These are phyloP conservation scores for Phymatocera aterrima DNA, from an alignment of 2,888 invertebrate species.

Conservation along the genomic window DNA sequence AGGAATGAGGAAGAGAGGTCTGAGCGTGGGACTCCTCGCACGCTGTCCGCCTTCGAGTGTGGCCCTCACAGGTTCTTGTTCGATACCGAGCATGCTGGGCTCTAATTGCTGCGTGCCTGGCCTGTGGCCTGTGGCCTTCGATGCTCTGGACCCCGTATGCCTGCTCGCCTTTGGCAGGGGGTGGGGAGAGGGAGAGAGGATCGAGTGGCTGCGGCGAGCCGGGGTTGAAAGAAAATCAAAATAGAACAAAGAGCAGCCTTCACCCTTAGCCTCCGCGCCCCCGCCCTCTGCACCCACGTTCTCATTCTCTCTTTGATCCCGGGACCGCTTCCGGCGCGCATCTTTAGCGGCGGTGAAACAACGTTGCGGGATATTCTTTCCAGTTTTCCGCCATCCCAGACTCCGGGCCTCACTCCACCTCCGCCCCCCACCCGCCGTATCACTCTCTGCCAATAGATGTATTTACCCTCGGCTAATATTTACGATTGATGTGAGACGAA, in stretches of 20 bases:
- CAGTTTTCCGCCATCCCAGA: no score
- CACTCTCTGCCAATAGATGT: neutral
- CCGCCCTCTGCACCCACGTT: neutral
- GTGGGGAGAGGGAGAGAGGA: neutral
- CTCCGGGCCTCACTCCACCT: no score
- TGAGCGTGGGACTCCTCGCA: no score
- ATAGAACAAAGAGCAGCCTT: slow-evolving; percentile 38
- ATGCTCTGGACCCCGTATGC: no score
- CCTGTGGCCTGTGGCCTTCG: no score
- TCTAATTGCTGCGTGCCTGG: no score
- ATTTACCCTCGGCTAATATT: slow-evolving; percentile 14
- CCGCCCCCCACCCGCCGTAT: neutral
- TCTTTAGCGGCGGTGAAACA: slow-evolving; percentile 29
- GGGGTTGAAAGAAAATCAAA: slow-evolving; percentile 36
- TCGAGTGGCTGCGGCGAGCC: slow-evolving; percentile 13
- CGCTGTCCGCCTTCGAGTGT: no score
- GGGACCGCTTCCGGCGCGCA: slow-evolving; percentile 30
- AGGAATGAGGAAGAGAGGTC: neutral
- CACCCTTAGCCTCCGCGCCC: neutral
- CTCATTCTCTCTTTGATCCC: slow-evolving; percentile 25
- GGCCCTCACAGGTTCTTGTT: no score
- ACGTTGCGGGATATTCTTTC: slow-evolving; percentile 14
- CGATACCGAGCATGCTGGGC: no score
- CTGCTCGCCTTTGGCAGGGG: no score
- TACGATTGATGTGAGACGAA: neutral